Evolutionary conservation across 2,797 vertebrate species (phyloP).

Genomic region (Acestrorhynchus altus): DNA sequence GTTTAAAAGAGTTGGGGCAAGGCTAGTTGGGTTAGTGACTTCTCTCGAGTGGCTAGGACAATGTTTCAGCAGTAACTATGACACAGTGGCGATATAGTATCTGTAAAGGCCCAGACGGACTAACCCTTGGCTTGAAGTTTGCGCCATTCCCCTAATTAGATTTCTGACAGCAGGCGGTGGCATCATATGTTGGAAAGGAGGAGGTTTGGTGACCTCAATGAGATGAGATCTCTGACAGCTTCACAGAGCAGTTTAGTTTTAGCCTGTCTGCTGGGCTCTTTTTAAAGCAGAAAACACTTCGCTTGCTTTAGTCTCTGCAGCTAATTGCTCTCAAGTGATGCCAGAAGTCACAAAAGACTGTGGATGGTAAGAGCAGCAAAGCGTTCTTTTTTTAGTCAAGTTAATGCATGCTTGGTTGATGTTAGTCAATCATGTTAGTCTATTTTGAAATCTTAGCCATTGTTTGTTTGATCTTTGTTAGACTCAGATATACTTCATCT

Average conservation of each 20-base stretch:
- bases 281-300: slow-evolving; percentile 12
- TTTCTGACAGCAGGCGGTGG: slow-evolving; percentile 26
- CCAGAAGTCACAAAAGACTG: slow-evolving; percentile 1
- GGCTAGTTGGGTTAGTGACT: not conserved
- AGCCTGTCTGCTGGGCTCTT: slow-evolving; percentile 18
- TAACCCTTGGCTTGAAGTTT: slow-evolving; percentile 17
- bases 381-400: not conserved
- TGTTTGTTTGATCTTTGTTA: slow-evolving; percentile 20
- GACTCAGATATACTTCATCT: slow-evolving; percentile 8
- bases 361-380: slow-evolving; percentile 9
- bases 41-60: slow-evolving; percentile 3
- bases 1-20: slow-evolving; percentile 19
- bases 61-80: slow-evolving; percentile 1
- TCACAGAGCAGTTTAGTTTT: slow-evolving; percentile 3
- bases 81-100: not conserved
- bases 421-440: slow-evolving; percentile 18
- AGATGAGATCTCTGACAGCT: slow-evolving; percentile 27
- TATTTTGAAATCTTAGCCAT: slow-evolving; percentile 17
- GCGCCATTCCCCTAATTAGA: slow-evolving; percentile 20
- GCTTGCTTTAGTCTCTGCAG: not conserved
- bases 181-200: slow-evolving; percentile 26
- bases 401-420: slow-evolving; percentile 13
- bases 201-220: slow-evolving; percentile 22
- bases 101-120: not conserved
- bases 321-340: slow-evolving; percentile 35